Percentiles rank a stretch among this genome's conserved stretches.
Conservation (phyloP, 1,140 invertebrate genomes). For the Lucilia cuprina region DNA sequence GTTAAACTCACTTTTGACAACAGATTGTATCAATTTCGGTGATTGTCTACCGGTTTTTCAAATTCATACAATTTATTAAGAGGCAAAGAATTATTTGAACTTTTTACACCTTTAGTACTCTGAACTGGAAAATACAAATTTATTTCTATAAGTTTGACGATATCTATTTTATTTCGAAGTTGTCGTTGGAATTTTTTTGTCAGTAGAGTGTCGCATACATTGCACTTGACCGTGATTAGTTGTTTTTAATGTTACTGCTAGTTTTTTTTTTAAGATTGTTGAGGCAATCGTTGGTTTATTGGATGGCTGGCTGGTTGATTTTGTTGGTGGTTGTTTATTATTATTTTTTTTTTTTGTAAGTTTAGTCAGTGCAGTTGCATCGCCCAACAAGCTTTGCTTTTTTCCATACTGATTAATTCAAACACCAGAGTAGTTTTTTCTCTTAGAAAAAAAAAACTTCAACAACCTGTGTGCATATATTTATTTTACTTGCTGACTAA, state of each 20-base stretch:
- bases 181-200: neutral
- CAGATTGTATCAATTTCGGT: too few relatives aligned
- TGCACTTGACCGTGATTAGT: conserved; percentile 32
- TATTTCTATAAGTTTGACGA: too few relatives aligned
- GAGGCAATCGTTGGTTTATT: neutral
- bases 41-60: too few relatives aligned
- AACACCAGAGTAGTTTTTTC: neutral
- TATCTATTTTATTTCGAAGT: neutral
- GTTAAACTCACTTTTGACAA: too few relatives aligned
- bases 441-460: neutral
- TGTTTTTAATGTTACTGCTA: neutral
- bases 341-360: neutral
- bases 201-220: conserved; percentile 23
- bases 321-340: neutral
- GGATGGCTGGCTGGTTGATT: too few relatives aligned
- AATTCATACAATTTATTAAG: too few relatives aligned
- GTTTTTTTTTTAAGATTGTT: neutral
- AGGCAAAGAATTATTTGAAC: too few relatives aligned
- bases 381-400: neutral
- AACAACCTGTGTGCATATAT: too few relatives aligned
- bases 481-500: neutral
- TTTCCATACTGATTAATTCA: neutral
- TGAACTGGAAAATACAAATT: too few relatives aligned
- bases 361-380: conserved; percentile 18
- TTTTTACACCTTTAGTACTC: too few relatives aligned